Evolutionary conservation across 2,888 invertebrate species (phyloP), one percentile per base, ranked within the genome.

Genomic region (Trichopria drosophilae): DNA sequence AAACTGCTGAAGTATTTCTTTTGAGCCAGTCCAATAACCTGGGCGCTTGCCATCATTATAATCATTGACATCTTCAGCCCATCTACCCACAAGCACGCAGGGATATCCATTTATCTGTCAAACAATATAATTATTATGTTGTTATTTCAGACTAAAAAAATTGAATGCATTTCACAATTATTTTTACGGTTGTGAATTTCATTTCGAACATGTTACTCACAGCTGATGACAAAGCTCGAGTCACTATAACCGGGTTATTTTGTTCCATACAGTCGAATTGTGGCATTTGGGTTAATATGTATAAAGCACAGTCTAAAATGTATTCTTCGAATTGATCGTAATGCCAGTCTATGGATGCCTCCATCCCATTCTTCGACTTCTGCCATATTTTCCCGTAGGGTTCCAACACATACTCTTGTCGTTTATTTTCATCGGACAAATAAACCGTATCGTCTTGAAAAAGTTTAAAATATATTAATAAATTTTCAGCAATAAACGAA

Each of bases 381-480:
- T 93, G 81, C 84, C 90, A 96, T 69, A 96, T 92, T 13, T 95
- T 77, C 0, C 96, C 96, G 1, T 89, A 87, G 58, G 94, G 93
- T 60, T 86, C 85, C 71, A 92, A 76, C 1, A 95, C 86, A 67
- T 90, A 90, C 71, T 96, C 96, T 45, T 89, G 84, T 4, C 90
- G 82, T 69, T 85, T 81, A 20, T 84, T 85, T 35, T 88, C 86
- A 37, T 80, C 79, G 22, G 79, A 79, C 72, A 88, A 63, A 65
- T 80, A 86, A 1, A 87, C 86, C 10, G 72, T 66, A 65, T 85
- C 84, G 53, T 80, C 84, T 84, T 68, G 3, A 56, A 40, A 31
- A 40, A 52, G n/a, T n/a, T n/a, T n/a, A n/a, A n/a, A n/a, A n/a
- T n/a, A n/a, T n/a, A n/a, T n/a, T n/a, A n/a, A n/a, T n/a, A n/a